Conservation (phyloP, 2,797 vertebrate species). For the Cygnus olor region DNA sequence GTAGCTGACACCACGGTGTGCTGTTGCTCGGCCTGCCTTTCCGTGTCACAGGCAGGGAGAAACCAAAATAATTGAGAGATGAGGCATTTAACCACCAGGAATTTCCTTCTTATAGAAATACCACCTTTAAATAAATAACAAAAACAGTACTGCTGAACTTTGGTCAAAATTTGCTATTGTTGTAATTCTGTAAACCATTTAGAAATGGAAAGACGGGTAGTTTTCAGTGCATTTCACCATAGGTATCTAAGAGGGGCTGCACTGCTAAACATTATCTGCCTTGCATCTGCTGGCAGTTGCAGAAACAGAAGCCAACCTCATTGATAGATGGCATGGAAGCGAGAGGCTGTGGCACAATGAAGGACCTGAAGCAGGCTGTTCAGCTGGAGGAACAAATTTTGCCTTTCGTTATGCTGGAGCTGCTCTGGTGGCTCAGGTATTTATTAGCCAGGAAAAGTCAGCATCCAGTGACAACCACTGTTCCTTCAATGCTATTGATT, state of each 20-base stretch:
- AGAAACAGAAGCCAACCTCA: neutral
- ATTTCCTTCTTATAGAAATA: neutral
- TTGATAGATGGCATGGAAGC: neutral
- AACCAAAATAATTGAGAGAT: neutral
- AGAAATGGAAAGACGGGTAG: neutral
- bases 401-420: neutral
- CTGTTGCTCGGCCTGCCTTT: neutral
- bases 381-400: neutral
- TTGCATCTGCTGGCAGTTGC: neutral
- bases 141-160: neutral
- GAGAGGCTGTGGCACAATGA: neutral
- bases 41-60: fast-evolving
- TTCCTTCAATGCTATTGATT: constrained; percentile 11
- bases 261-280: neutral
- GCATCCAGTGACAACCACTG: constrained; percentile 1
- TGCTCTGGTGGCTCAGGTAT: neutral
- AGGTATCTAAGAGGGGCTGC: neutral
- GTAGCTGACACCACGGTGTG: neutral
- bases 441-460: constrained; percentile 17
- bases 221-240: neutral
- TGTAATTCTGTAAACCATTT: neutral
- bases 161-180: neutral
- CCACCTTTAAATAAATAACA: neutral
- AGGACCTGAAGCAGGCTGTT: neutral
- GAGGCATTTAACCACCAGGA: fast-evolving